Evolutionary conservation across 92 coral and sea anemone genomes (phyloP), one percentile per base, ranked within the genome.

Genomic region (Porites divaricata): DNA sequence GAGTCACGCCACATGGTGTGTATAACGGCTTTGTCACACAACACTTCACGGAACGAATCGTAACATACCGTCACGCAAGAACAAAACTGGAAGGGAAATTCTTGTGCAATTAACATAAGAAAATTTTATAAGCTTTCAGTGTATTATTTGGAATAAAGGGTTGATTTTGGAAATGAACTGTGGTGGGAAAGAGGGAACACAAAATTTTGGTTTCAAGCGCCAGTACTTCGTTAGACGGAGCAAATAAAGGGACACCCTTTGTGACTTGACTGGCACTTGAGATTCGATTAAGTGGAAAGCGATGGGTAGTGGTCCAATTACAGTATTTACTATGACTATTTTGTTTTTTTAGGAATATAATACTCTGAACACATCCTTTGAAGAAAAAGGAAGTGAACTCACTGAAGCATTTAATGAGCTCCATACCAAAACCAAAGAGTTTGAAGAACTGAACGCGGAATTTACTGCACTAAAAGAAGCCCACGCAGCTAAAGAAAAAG

Each of bases 341-440:
- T 85, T 75, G n/a, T 73, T 49, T 16, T 72, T 58, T 35, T 57
- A 94, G 98, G 95, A 94, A 52, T 87, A 89, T 74, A 75, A 85
- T 67, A 79, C 95, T 0, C 92, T 91, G 17, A 94, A 94, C 88
- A 83, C 95, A 2, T 92, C 98, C 0, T 94, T 94, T 80, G 98
- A 94, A 63, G 97, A 94, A 74, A 93, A 92, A 83, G 94, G 90
- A 51, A 86, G 91, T 67, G 95, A 89, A 72, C 68, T 91, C 10
- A 14, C 69, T 8, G 98, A 89, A 53, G 76, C 81, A 9, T 76
- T 82, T 28, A 72, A 67, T 23, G 81, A 75, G 50, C 90, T 95
- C n/a, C 90, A 84, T 21, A 77, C 76, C 50, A 82, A 83, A 63
- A 88, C 73, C 14, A 66, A 83, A 70, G 89, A 92, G 48, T 57